Percentiles rank a stretch among this genome's conserved stretches.
Evolutionary conservation across 1,140 invertebrate species (phyloP).

Genomic region (Drosophila burlai): DNA sequence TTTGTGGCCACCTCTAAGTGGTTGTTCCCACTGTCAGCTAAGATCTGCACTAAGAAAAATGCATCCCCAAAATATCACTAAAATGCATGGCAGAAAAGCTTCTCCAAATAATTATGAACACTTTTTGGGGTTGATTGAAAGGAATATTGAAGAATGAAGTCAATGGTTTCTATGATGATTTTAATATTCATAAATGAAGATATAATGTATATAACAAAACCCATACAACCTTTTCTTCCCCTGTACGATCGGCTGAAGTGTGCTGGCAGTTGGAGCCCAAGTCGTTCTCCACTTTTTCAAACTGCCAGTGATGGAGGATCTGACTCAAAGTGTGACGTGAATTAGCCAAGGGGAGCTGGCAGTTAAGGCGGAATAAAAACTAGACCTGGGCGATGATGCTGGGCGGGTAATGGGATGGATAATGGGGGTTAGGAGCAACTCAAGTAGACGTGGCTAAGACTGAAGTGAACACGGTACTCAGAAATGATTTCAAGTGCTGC

Average conservation of each 20-base stretch:
- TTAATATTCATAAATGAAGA: neutral
- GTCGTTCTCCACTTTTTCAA: constrained; percentile 21
- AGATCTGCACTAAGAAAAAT: constrained; percentile 29
- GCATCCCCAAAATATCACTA: too few species aligned
- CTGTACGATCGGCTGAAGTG: constrained; percentile 21
- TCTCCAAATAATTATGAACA: neutral
- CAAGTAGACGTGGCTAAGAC: constrained; percentile 3
- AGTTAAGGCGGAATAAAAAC: constrained; percentile 34
- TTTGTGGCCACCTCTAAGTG: constrained; percentile 53
- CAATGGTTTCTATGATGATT: too few species aligned
- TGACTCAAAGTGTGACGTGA: constrained; percentile 67
- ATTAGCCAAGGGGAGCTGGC: constrained; percentile 60
- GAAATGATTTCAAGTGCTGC: constrained; percentile 15
- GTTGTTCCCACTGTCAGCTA: constrained; percentile 41
- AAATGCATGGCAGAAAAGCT: neutral
- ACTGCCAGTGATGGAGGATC: constrained; percentile 58
- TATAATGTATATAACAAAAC: neutral
- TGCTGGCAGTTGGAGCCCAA: constrained; percentile 31
- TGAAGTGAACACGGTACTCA: constrained; percentile 1
- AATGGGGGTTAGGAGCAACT: neutral
- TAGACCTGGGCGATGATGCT: constrained; percentile 40
- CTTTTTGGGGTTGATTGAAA: too few species aligned
- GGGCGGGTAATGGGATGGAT: constrained; percentile 29
- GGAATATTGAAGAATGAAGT: neutral
- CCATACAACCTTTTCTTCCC: neutral